Percentiles rank a stretch among this genome's conserved stretches.
Evolutionary conservation across 1,140 invertebrate species (phyloP).

Genomic region (Brachionus rotundiformis): DNA sequence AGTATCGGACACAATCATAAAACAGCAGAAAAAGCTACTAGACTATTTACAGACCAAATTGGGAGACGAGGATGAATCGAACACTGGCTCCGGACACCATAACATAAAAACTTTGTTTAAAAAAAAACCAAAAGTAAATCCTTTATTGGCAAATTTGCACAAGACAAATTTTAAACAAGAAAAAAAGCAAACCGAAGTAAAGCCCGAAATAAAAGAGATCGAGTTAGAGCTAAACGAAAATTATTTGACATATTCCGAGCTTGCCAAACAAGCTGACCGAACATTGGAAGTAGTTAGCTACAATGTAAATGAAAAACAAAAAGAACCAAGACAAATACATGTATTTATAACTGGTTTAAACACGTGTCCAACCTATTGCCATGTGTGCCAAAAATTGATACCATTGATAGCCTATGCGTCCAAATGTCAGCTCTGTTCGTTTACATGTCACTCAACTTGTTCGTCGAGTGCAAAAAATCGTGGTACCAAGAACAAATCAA

Average conservation of each 20-base stretch:
- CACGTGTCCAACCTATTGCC: constrained; percentile 50
- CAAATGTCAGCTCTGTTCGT: constrained; percentile 50
- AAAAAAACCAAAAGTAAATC: constrained; percentile 23
- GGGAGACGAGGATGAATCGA: background rate
- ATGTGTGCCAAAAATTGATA: constrained; percentile 46
- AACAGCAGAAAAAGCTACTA: constrained; percentile 46
- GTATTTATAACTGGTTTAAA: constrained; percentile 50
- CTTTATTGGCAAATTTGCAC: constrained; percentile 37
- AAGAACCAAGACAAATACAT: constrained; percentile 49
- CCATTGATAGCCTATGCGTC: constrained; percentile 47
- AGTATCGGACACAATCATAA: constrained; percentile 45
- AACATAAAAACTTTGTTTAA: constrained; percentile 48
- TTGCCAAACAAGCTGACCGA: constrained; percentile 19
- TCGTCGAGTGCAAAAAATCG: constrained; percentile 35
- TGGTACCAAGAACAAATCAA: constrained; percentile 35
- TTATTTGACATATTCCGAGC: constrained; percentile 36
- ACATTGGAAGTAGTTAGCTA: constrained; percentile 4
- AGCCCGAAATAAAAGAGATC: constrained; percentile 41
- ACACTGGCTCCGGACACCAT: background rate
- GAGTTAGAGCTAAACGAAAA: constrained; percentile 38
- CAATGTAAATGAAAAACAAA: background rate
- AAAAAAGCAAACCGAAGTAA: background rate
- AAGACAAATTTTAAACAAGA: background rate
- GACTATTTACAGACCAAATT: constrained; percentile 37
- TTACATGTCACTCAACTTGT: constrained; percentile 49